Evolutionary conservation across 2,888 invertebrate species (phyloP), one percentile per base, ranked within the genome.

Genomic region (Caenorhabditis sp.): DNA sequence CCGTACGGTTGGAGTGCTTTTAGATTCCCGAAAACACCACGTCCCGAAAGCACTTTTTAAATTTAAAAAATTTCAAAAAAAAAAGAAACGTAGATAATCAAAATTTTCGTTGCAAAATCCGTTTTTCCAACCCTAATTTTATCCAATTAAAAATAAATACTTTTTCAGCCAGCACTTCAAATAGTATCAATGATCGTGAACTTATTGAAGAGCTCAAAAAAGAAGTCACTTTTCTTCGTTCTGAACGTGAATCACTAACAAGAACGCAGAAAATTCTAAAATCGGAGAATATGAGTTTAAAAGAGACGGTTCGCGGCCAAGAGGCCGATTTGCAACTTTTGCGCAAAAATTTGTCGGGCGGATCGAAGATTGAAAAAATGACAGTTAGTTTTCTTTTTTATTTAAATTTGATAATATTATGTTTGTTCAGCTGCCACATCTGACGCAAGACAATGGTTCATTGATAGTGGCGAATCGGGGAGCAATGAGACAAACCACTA

Each of bases 381-480:
- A 26, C 26, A 12, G 54, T 21, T 5, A 14, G 23, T 53, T 23
- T n/a, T n/a, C n/a, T n/a, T n/a, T n/a, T n/a, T n/a, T n/a, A n/a
- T n/a, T n/a, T n/a, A n/a, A n/a, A n/a, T 53, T 53, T 21, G 53
- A 54, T 26, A 2, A 26, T 10, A 12, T 12, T 54, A 10, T 31
- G 3, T 43, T 10, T 43, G 31, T 62, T 19, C 69, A 78, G 72
- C 68, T 80, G 2, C 77, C 80, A 0, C 73, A 74, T 36, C 65
- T 78, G 0, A 36, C 63, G 14, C 65, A 65, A 0, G 80, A 66
- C 17, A 62, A 14, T 1, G 50, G 68, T 0, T 66, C 75, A 0
- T 50, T 75, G 12, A 70, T 80, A n/a, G 66, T 77, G 53, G 75
- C 77, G 3, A 80, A 80, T 51, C 71, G 77, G 24, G 76, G 78